A percentile compares a stretch with the other conserved stretches of the same genome.
These are phyloP conservation scores for Neofelis nebulosa DNA, from an alignment of 2,113 vertebrate species.

Conservation along the genomic window DNA sequence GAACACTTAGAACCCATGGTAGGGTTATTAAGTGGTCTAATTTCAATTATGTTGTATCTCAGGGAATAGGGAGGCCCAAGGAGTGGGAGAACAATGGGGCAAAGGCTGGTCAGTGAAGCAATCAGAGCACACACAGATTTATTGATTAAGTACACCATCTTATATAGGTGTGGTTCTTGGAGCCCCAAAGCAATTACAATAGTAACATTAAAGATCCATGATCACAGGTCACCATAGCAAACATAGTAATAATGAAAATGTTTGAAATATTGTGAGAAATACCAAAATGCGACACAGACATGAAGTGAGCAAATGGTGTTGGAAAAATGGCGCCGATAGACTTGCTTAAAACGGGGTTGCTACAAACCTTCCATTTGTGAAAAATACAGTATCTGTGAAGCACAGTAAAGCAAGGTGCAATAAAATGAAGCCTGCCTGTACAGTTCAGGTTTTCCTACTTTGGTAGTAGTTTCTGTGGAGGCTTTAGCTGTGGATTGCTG, in stretches of 20 bases:
- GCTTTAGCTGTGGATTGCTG: neutral
- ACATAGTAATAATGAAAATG: neutral
- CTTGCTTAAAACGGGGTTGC: neutral
- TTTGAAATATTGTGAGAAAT: neutral
- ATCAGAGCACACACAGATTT: neutral
- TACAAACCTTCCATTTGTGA: neutral
- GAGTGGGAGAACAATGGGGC: neutral
- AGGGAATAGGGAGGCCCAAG: neutral
- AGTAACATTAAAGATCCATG: neutral
- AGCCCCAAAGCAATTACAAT: neutral
- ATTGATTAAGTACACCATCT: neutral
- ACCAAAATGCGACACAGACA: neutral
- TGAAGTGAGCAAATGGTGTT: neutral
- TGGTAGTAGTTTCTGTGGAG: neutral
- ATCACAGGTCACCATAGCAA: neutral
- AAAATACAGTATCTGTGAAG: neutral
- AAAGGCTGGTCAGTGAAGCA: neutral
- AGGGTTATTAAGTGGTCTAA: neutral
- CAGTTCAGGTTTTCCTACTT: neutral
- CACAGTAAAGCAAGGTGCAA: neutral
- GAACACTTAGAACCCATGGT: neutral
- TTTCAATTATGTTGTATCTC: neutral
- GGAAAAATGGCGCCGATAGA: neutral
- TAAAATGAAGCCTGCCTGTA: neutral
- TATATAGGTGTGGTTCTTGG: neutral